These are phyloP conservation scores for Pristionchus maxplancki DNA, from an alignment of 2,888 invertebrate genomes.

Conservation along the genomic window DNA sequence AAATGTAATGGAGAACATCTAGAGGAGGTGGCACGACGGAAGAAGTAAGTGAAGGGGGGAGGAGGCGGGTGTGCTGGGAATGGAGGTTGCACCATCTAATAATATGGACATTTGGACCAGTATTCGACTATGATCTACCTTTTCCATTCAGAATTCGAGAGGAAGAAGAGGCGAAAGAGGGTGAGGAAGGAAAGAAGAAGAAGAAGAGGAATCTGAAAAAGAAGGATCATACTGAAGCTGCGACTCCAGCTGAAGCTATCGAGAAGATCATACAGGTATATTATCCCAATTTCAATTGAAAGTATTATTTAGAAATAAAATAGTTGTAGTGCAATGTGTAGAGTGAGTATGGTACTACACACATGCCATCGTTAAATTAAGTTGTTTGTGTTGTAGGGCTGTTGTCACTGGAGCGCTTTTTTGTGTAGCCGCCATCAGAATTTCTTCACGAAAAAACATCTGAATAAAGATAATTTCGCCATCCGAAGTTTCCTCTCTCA, in stretches of 20 bases:
- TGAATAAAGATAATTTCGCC: too few species aligned
- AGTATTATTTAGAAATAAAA: too few species aligned
- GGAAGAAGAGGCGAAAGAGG: conserved; percentile 60
- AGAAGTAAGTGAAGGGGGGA: not conserved
- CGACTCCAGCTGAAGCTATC: conserved; percentile 88
- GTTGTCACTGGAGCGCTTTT: too few species aligned
- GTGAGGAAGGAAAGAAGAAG: conserved; percentile 83
- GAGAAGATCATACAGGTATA: conserved; percentile 90
- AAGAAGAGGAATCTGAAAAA: conserved; percentile 81
- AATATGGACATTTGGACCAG: too few species aligned
- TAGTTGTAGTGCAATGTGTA: too few species aligned
- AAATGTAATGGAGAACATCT: conserved; percentile 90
- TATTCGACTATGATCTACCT: not conserved
- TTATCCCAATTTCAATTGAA: not conserved
- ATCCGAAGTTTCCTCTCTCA: not conserved
- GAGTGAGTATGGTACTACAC: too few species aligned
- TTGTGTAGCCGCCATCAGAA: too few species aligned
- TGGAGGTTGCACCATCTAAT: not conserved
- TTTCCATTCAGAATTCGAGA: conserved; percentile 56
- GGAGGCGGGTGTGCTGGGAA: not conserved
- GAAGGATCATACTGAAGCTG: conserved; percentile 76
- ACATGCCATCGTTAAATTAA: too few species aligned
- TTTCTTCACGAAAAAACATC: too few species aligned
- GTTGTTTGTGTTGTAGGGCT: too few species aligned
- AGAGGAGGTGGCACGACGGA: conserved; percentile 88